Evolutionary conservation across 2,797 vertebrate genomes (phyloP), one percentile per base, ranked within the genome.

Genomic region (Megalops cyprinoides): DNA sequence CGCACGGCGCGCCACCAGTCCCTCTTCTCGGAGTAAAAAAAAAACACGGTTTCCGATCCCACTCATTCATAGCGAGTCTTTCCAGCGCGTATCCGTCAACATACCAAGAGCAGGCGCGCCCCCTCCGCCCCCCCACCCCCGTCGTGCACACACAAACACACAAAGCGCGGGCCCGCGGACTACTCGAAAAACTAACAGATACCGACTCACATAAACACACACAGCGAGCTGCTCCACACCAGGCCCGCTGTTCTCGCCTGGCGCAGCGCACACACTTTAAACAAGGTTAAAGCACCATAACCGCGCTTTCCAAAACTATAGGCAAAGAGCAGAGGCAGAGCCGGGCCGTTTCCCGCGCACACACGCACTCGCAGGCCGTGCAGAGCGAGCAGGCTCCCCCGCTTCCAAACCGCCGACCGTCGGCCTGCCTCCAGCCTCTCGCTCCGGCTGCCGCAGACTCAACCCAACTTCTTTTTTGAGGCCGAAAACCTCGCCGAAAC

Each of bases 141-240:
- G 25, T 58, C 55, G 74, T 74, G 81, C 79, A 83, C 62, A 67
- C 42, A 81, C n/a, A 82, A 53, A 82, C 79, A 85, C 81, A 58
- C 87, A 84, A 82, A 76, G 87, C 82, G 82, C 14, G 77, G 85
- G 79, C 76, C 62, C 81, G 82, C 80, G 81, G 78, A 79, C 76
- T 83, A 85, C 78, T 86, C 78, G 74, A 82, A 56, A 69, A 86
- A 87, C 89, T 80, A 84, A 81, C 67, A 74, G 85, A 80, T 56
- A 79, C 71, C 74, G 71, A 79, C 77, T 85, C 51, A 60, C 86
- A 91, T 48, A 82, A 60, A 87, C 86, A 89, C 87, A 42, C 48
- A 46, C 18, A 75, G 44, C 78, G 0, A n/a, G 23, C 34, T 14
- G 86, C 85, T 62, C 46, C 74, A 62, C 25, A 73, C 55, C 37